Percentiles rank a stretch among this genome's conserved stretches.
Conservation (phyloP, 2,797 vertebrate species). For the Chrysocyon brachyurus region DNA sequence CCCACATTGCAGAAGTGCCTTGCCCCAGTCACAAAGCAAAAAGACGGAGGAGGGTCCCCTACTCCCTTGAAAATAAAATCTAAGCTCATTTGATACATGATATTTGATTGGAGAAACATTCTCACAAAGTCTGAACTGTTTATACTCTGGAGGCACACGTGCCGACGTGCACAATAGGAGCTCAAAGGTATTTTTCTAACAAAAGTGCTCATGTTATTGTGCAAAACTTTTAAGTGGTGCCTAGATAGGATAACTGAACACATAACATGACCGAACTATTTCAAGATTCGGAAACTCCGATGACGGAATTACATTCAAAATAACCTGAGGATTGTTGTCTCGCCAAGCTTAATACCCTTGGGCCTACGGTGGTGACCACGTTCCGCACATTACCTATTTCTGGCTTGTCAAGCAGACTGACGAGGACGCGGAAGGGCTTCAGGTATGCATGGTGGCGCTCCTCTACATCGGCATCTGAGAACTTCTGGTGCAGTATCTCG, state of each 20-base stretch:
- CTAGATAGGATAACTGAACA: background rate
- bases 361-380: fast-evolving
- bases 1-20: background rate
- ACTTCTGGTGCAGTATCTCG: conserved; percentile 94
- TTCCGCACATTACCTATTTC: conserved; percentile 92
- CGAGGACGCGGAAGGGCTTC: conserved; percentile 96
- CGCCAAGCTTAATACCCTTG: background rate
- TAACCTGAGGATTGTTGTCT: fast-evolving
- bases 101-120: fast-evolving
- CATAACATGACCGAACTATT: background rate
- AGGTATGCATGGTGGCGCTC: conserved; percentile 92
- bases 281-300: background rate
- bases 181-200: background rate
- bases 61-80: background rate
- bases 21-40: background rate
- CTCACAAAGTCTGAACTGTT: fast-evolving
- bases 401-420: conserved; percentile 97
- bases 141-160: fast-evolving
- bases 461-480: conserved; percentile 89
- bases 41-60: background rate
- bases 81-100: background rate
- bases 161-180: fast-evolving
- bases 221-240: background rate
- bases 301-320: background rate
- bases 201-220: background rate